Conservation (phyloP, 2,888 invertebrate genomes). For the Erpobdella octoculata region DNA sequence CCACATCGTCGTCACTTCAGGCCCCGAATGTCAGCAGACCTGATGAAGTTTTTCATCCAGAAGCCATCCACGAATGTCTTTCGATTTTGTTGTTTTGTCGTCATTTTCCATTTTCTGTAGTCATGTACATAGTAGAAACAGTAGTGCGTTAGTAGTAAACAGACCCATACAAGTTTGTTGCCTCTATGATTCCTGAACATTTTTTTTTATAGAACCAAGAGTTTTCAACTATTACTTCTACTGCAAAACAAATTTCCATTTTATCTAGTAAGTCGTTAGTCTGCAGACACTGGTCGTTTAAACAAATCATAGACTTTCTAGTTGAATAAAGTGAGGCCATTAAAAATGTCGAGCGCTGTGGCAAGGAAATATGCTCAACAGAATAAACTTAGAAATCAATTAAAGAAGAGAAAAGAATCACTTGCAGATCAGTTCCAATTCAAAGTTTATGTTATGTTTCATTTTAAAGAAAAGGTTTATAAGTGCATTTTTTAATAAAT, state of each 20-base stretch:
- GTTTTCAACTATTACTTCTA: too few species aligned
- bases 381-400: conserved; percentile 43
- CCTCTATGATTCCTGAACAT: neutral
- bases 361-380: conserved; percentile 8
- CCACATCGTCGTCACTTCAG: too few species aligned
- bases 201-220: neutral
- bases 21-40: neutral
- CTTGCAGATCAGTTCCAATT: conserved; percentile 51
- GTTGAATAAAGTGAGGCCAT: neutral
- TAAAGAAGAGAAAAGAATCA: conserved; percentile 49
- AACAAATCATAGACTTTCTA: neutral
- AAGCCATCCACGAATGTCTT: conserved; percentile 3
- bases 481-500: neutral
- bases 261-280: too few species aligned
- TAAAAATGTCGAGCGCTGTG: conserved; percentile 2
- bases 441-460: conserved; percentile 50
- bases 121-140: neutral
- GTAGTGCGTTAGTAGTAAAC: neutral
- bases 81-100: neutral
- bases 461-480: conserved; percentile 50
- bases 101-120: neutral
- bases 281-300: neutral
- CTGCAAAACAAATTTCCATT: too few species aligned
- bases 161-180: neutral
- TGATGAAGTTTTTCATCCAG: neutral